Base-by-base conservation (phyloP, 2,797 vertebrate genomes). In the Eulemur albifrons region DNA sequence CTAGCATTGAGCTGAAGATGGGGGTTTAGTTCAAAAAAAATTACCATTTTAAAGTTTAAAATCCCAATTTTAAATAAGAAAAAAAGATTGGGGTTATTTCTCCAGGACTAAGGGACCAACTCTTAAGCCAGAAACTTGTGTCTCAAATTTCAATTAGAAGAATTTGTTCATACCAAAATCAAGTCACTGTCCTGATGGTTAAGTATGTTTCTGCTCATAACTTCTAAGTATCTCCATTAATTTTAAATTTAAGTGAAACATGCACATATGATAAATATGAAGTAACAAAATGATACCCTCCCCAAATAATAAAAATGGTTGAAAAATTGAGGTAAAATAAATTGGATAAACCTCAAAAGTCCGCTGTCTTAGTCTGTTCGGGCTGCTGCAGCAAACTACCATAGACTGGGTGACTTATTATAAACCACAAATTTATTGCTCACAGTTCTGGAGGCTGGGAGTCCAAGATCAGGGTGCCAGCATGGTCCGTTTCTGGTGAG, bases 211-310 rank as follows among this genome's bases (percentile, higher is more conserved):
- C 30, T 73, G 14, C 23, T 93, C 48, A 30, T 82, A 38, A 52
- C 48, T 79, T 88, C 79, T 79, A 69, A 80, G 45, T 73, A 57
- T 77, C 90, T 30, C 48, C n/a, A 23, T 52, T 61, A 57, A 76
- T 94, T 85, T 30, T 45, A 52, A 88, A 48, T 75, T 92, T 79
- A 94, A 93, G 48, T 76, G 25, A 88, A 86, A 82, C 23, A 40
- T 15, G 4, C 27, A 70, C 6, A 81, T 13, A 13, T 57, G 72
- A 61, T 65, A 91, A 81, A 32, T 5, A 52, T 91, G 65, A 83
- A 69, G 1, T 84, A 83, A 77, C 48, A 76, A 88, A 93, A 73
- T 20, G 40, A 59, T 69, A 76, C 4, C 23, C 25, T 27, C 82
- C 21, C 9, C 63, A 61, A 61, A 45, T 92, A 86, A 81, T 61